These are phyloP conservation scores for Aporophyla lueneburgensis DNA, from an alignment of 2,888 invertebrate species.

Conservation along the genomic window DNA sequence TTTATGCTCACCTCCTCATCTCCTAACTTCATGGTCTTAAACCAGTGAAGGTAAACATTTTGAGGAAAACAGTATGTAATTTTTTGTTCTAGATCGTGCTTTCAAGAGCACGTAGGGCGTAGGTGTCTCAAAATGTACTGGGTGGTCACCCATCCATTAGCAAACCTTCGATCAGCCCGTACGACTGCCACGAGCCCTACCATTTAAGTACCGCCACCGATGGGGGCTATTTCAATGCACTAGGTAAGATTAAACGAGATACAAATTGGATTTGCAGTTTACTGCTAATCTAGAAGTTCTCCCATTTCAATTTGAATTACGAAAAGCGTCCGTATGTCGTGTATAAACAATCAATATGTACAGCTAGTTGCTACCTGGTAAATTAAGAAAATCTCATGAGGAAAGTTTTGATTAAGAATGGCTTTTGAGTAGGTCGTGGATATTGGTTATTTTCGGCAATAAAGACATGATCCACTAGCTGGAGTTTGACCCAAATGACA, in stretches of 20 bases:
- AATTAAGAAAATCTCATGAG: too few species aligned
- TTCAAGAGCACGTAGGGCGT: too few species aligned
- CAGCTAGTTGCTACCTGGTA: not conserved
- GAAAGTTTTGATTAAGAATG: not conserved
- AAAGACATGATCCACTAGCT: not conserved
- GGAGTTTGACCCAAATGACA: not conserved
- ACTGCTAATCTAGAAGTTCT: conserved; percentile 8
- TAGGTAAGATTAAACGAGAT: conserved; percentile 9
- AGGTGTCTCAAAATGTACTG: too few species aligned
- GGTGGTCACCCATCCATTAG: too few species aligned
- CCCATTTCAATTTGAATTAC: conserved; percentile 25
- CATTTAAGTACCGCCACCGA: conserved; percentile 7
- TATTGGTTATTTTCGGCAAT: not conserved
- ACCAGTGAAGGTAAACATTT: not conserved
- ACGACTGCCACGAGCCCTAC: too few species aligned
- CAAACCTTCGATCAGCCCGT: too few species aligned
- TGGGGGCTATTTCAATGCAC: not conserved
- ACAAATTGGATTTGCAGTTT: conserved; percentile 29
- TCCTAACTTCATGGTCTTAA: not conserved
- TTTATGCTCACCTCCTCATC: not conserved
- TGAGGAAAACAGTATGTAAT: not conserved
- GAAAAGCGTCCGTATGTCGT: not conserved
- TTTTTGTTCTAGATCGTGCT: too few species aligned
- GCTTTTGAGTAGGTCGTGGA: not conserved
- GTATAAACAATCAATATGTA: not conserved